These are phyloP conservation scores for Pygmarrhopalites habei DNA, from an alignment of 1,140 invertebrate genomes.

Conservation along the genomic window DNA sequence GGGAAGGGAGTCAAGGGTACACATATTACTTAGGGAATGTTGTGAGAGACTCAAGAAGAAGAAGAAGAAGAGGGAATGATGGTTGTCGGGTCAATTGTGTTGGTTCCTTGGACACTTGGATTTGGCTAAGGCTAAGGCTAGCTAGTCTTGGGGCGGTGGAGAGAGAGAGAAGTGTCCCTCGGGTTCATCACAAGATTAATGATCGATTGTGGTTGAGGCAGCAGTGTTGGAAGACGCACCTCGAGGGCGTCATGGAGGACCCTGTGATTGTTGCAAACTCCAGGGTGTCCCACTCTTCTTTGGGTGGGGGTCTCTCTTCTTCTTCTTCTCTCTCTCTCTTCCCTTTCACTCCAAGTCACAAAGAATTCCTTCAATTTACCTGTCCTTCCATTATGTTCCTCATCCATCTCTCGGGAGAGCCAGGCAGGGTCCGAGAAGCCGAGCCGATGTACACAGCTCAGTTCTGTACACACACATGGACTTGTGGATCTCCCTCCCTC, in stretches of 20 bases:
- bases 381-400: no score
- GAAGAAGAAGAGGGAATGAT: slow-evolving; percentile 4
- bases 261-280: slow-evolving; percentile 27
- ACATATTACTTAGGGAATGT: not conserved
- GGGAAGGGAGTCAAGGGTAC: not conserved
- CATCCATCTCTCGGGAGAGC: no score
- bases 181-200: slow-evolving; percentile 34
- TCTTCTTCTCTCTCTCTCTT: slow-evolving; percentile 1
- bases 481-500: not conserved
- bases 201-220: slow-evolving; percentile 32
- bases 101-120: no score
- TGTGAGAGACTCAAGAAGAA: no score
- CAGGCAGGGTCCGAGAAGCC: no score
- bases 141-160: no score
- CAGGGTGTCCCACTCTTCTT: slow-evolving; percentile 30
- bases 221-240: slow-evolving; percentile 35
- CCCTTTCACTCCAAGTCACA: slow-evolving; percentile 5
- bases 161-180: slow-evolving; percentile 25
- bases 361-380: slow-evolving; percentile 20
- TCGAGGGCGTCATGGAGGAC: slow-evolving; percentile 29
- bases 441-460: not conserved
- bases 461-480: not conserved
- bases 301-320: slow-evolving; percentile 29
- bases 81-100: slow-evolving; percentile 14
- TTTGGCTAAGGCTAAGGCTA: no score